These are phyloP conservation scores for Ennomos quercinarius DNA, from an alignment of 2,888 invertebrate species.

Conservation along the genomic window DNA sequence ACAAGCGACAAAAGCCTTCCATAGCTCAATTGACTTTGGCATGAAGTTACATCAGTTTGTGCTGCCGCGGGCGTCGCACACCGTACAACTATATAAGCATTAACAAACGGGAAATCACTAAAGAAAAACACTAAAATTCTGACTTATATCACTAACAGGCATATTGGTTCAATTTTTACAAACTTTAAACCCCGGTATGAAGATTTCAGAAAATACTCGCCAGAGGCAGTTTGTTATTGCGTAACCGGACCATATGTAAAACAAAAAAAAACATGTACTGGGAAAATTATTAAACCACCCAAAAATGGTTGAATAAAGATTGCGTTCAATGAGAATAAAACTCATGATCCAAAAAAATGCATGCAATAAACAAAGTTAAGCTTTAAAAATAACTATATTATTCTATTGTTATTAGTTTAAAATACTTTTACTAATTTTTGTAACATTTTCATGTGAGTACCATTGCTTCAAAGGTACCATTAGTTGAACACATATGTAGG, in stretches of 20 bases:
- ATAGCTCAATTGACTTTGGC: conserved; percentile 86
- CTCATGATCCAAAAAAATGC: no score
- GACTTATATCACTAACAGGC: conserved; percentile 29
- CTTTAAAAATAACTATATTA: no score
- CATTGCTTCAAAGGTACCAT: conserved; percentile 6
- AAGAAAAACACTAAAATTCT: conserved; percentile 34
- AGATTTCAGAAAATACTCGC: no score
- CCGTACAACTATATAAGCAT: conserved; percentile 32
- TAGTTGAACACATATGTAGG: conserved; percentile 13
- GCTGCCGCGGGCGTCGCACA: conserved; percentile 57
- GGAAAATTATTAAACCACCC: no score
- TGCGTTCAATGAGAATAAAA: no score
- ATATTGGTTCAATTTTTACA: conserved; percentile 18
- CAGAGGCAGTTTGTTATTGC: no score
- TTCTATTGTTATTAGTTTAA: no score
- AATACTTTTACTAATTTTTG: no score
- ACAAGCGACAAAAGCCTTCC: conserved; percentile 82
- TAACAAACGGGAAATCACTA: conserved; percentile 22
- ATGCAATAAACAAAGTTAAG: no score
- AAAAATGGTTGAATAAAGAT: no score
- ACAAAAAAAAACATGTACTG: no score
- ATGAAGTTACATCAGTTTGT: conserved; percentile 81
- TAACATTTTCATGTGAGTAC: neutral
- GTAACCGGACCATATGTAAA: no score
- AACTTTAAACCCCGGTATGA: conserved; percentile 1